phyloP scores from a whole-genome alignment of 2,113 vertebrate species.

The Ondatra zibethicus region DNA sequence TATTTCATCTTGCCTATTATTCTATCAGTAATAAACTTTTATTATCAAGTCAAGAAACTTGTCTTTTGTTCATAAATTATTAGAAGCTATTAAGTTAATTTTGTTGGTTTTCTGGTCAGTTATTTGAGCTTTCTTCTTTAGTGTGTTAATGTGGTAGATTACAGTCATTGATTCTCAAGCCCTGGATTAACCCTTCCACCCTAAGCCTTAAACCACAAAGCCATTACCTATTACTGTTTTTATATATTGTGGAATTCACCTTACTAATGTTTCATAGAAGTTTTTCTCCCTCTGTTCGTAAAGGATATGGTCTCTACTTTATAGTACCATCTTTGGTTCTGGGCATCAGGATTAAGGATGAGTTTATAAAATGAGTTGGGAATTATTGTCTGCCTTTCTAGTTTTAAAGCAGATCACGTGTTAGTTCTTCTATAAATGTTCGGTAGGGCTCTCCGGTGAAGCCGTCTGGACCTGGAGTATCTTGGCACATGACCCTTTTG shows the following conservation, averaged over 20 bases:
- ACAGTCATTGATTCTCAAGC: not conserved
- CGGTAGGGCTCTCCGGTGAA: not conserved
- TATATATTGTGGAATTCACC: not conserved
- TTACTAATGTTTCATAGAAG: not conserved
- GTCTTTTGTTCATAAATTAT: not conserved
- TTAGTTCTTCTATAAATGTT: not conserved
- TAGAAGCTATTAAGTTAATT: not conserved
- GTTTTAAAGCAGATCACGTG: not conserved
- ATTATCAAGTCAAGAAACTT: not conserved
- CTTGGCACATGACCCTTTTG: not conserved
- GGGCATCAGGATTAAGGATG: not conserved
- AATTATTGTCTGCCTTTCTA: not conserved
- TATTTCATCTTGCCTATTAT: not conserved
- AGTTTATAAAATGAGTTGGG: conserved; percentile 12
- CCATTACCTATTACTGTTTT: not conserved
- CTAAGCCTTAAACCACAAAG: not conserved
- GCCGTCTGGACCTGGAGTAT: not conserved
- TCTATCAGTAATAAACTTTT: not conserved
- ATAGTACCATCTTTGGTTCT: not conserved
- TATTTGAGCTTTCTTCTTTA: not conserved
- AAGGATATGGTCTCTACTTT: not conserved
- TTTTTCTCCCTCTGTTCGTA: not conserved
- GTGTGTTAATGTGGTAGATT: not conserved
- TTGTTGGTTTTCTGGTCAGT: not conserved
- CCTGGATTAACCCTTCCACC: not conserved